These are phyloP conservation scores for Pseudomyrmex concolor DNA, from an alignment of 1,140 invertebrate genomes.

Conservation along the genomic window DNA sequence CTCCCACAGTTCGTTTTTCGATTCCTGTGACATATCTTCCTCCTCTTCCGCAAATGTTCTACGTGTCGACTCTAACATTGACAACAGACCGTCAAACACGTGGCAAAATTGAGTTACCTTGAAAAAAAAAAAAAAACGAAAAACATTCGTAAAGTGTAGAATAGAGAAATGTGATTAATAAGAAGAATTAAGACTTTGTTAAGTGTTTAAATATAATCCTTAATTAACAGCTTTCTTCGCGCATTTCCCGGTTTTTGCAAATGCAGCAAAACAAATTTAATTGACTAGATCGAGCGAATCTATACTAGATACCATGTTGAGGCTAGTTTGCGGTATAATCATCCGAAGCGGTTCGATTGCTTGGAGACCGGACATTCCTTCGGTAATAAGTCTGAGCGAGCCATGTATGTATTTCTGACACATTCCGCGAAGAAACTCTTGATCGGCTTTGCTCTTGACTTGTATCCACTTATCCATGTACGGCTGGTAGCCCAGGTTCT, in stretches of 20 bases:
- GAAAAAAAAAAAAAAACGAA: not conserved
- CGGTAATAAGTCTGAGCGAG: constrained; percentile 90
- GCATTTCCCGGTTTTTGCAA: not conserved
- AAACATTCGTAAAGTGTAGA: not conserved
- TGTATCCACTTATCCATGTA: constrained; percentile 92
- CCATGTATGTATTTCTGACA: constrained; percentile 91
- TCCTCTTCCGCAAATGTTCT: constrained; percentile 26
- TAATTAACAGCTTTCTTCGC: not conserved
- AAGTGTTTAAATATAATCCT: too few species aligned
- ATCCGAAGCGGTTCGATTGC: constrained; percentile 89
- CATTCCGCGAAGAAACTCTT: constrained; percentile 86
- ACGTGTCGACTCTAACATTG: constrained; percentile 79
- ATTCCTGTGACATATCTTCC: not conserved
- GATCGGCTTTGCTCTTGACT: constrained; percentile 85
- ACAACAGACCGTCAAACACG: constrained; percentile 90
- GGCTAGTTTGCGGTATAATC: constrained; percentile 92
- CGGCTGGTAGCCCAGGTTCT: constrained; percentile 93
- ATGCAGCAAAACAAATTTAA: not conserved
- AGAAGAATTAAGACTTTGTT: too few species aligned
- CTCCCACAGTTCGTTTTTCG: constrained; percentile 77
- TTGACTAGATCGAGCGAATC: not conserved
- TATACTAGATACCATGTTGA: constrained; percentile 90
- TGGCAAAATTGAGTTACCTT: constrained; percentile 93
- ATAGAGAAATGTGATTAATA: too few species aligned
- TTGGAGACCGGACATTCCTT: constrained; percentile 90